Percentiles rank a stretch among this genome's conserved stretches.
Conservation (phyloP, 2,797 vertebrate genomes). For the Gallinago stenura region DNA sequence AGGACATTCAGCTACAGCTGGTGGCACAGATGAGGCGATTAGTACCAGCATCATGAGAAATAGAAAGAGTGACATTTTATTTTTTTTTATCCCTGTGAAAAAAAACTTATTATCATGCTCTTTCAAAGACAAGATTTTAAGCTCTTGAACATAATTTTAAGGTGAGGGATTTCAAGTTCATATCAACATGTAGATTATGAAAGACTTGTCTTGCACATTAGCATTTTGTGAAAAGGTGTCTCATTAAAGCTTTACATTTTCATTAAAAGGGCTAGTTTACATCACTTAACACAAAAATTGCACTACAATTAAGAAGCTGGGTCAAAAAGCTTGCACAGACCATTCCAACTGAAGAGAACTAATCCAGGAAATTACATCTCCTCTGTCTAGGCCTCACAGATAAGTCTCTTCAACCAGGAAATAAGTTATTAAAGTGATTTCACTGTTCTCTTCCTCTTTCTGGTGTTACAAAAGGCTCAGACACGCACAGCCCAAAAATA, state of each 20-base stretch:
- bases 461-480: conserved; percentile 51
- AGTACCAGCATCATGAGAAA: neutral
- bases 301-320: neutral
- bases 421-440: conserved; percentile 79
- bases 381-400: conserved; percentile 76
- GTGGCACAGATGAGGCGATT: neutral
- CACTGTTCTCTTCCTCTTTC: conserved; percentile 83
- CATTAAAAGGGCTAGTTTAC: neutral
- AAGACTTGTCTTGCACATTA: neutral
- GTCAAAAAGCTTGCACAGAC: conserved; percentile 34
- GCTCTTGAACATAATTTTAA: neutral
- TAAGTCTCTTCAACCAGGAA: conserved; percentile 84
- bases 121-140: neutral
- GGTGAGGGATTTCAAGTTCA: neutral
- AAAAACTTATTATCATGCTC: neutral
- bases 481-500: conserved; percentile 61
- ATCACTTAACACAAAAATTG: neutral
- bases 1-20: neutral
- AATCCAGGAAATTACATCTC: conserved; percentile 88
- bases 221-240: neutral
- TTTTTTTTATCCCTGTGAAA: neutral
- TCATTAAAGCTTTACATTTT: neutral
- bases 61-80: neutral
- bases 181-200: neutral
- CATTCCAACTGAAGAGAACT: conserved; percentile 57